Percentiles rank a stretch among this genome's conserved stretches.
Conservation (phyloP, 2,888 invertebrate species). For the Philhelius pedissequus region DNA sequence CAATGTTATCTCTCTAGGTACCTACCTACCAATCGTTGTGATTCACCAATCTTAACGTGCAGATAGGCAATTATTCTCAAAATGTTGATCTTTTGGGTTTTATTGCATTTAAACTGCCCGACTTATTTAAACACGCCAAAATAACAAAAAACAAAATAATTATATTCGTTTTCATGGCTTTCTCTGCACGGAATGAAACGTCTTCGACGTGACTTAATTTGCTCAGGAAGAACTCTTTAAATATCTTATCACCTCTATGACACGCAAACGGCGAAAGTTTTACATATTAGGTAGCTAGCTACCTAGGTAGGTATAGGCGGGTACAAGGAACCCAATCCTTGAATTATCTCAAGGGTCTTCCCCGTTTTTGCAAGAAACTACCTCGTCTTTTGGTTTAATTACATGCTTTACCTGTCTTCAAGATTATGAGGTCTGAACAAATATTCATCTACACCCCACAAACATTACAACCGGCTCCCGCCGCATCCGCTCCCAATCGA, state of each 20-base stretch:
- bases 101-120: slow-evolving; percentile 30
- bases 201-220: slow-evolving; percentile 47
- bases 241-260: slow-evolving; percentile 55
- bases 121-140: slow-evolving; percentile 10
- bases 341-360: neutral
- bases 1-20: neutral
- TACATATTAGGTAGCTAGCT: too few relatives aligned
- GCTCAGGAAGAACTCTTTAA: slow-evolving; percentile 25
- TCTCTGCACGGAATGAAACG: slow-evolving; percentile 10
- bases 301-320: neutral
- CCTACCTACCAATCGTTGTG: too few relatives aligned
- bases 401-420: slow-evolving; percentile 18
- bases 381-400: slow-evolving; percentile 45
- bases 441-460: neutral
- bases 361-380: neutral
- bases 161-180: neutral
- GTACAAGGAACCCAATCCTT: too few relatives aligned
- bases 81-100: slow-evolving; percentile 10
- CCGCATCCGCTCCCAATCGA: slow-evolving; percentile 38
- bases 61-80: neutral
- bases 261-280: slow-evolving; percentile 46
- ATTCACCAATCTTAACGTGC: neutral
- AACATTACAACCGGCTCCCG: neutral
- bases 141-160: neutral
- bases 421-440: slow-evolving; percentile 30